Evolutionary conservation across 2,113 vertebrate genomes (phyloP).

Genomic region (Protomyctophum bolini): DNA sequence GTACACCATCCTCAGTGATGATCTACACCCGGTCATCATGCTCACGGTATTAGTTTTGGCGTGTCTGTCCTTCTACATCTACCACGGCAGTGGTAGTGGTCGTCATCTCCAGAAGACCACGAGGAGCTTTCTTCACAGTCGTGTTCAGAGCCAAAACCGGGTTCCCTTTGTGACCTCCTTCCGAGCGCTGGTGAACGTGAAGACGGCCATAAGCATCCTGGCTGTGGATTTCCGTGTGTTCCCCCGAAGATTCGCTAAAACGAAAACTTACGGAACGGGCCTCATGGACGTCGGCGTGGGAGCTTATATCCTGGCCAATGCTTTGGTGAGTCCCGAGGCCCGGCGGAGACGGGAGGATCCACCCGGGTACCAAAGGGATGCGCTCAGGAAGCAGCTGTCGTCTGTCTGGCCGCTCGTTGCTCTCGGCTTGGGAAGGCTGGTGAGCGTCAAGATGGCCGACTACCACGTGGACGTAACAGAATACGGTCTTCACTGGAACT

Average conservation of each 20-base stretch:
- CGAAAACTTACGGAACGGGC: conserved; percentile 93
- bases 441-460: conserved; percentile 83
- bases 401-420: conserved; percentile 87
- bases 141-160: conserved; percentile 69
- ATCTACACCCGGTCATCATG: conserved; percentile 70
- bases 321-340: conserved; percentile 89
- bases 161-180: conserved; percentile 87
- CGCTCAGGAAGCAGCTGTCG: conserved; percentile 77
- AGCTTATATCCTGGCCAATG: conserved; percentile 88
- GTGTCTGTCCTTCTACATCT: conserved; percentile 72
- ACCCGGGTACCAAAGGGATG: conserved; percentile 59
- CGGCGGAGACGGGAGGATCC: conserved; percentile 65
- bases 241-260: conserved; percentile 90
- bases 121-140: conserved; percentile 74
- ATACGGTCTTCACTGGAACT: conserved; percentile 98
- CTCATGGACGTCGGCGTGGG: conserved; percentile 95
- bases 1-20: conserved; percentile 83
- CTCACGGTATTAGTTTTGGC: conserved; percentile 56
- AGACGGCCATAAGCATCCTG: conserved; percentile 90
- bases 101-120: conserved; percentile 49
- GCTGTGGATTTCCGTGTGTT: conserved; percentile 94
- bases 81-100: conserved; percentile 16
- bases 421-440: conserved; percentile 84
- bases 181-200: conserved; percentile 85
- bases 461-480: conserved; percentile 94